Evolutionary conservation across 2,113 vertebrate species (phyloP).

Genomic region (Amphiprion percula): DNA sequence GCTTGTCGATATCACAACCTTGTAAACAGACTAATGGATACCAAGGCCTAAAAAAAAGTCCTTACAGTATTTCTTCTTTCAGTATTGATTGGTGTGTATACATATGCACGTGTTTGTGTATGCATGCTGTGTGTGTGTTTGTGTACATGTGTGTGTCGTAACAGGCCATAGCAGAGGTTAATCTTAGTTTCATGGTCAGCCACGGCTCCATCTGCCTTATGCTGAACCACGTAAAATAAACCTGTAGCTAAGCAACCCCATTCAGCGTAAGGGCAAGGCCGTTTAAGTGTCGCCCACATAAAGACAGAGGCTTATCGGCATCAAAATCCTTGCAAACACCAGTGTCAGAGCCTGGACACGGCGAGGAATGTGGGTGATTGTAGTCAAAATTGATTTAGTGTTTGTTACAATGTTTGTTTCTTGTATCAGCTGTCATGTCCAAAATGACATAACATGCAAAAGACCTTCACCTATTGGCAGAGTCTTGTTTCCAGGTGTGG

Average conservation of each 20-base stretch:
- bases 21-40: conserved; percentile 72
- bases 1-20: conserved; percentile 78
- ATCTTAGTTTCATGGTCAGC: conserved; percentile 64
- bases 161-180: conserved; percentile 48
- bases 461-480: conserved; percentile 88
- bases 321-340: not conserved
- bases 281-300: not conserved
- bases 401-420: not conserved
- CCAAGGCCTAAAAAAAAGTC: conserved; percentile 74
- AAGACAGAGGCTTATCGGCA: not conserved
- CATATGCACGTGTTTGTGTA: conserved; percentile 22
- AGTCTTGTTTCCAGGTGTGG: conserved; percentile 90
- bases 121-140: conserved; percentile 3
- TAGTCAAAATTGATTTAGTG: not conserved
- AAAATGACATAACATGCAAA: not conserved
- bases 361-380: not conserved
- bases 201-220: conserved; percentile 47
- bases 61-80: conserved; percentile 75
- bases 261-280: conserved; percentile 22
- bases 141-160: conserved; percentile 24
- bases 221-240: conserved; percentile 32
- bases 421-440: not conserved
- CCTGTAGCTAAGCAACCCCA: conserved; percentile 62
- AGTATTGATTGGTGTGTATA: conserved; percentile 63
- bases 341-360: not conserved